These are phyloP conservation scores for Odontesthes bonariensis DNA, from an alignment of 2,113 vertebrate genomes.

Conservation along the genomic window DNA sequence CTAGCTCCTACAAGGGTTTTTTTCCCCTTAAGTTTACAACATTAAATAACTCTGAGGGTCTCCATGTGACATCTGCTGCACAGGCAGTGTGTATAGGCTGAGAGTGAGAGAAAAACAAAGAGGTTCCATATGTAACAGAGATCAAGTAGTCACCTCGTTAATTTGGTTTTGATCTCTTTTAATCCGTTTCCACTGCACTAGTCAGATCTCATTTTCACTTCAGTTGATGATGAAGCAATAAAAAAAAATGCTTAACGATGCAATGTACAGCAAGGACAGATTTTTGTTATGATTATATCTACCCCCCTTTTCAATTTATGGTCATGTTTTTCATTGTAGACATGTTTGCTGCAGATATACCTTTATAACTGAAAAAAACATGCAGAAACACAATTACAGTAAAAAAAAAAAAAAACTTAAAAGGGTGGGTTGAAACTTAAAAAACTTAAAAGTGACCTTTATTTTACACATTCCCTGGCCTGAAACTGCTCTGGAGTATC, in stretches of 20 bases:
- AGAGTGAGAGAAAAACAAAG: slow-evolving; percentile 16
- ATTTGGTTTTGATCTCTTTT: slow-evolving; percentile 19
- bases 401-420: no score
- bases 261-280: slow-evolving; percentile 6
- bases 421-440: no score
- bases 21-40: slow-evolving; percentile 45
- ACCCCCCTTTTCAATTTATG: not conserved
- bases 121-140: slow-evolving; percentile 35
- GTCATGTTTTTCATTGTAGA: no score
- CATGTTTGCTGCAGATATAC: no score
- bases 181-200: slow-evolving; percentile 11
- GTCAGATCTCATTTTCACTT: slow-evolving; percentile 24
- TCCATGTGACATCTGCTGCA: slow-evolving; percentile 60
- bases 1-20: slow-evolving; percentile 1
- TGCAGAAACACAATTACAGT: no score
- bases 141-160: slow-evolving; percentile 16
- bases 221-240: slow-evolving; percentile 18
- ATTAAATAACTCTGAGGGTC: slow-evolving; percentile 55
- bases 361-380: no score
- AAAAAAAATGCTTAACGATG: slow-evolving; percentile 18
- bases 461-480: no score
- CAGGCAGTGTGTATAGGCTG: slow-evolving; percentile 19
- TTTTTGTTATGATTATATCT: slow-evolving; percentile 6
- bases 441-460: no score
- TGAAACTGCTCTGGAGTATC: no score